Percentiles rank a stretch among this genome's conserved stretches.
Conservation (phyloP, 2,888 invertebrate species). For the Orthosia incerta region DNA sequence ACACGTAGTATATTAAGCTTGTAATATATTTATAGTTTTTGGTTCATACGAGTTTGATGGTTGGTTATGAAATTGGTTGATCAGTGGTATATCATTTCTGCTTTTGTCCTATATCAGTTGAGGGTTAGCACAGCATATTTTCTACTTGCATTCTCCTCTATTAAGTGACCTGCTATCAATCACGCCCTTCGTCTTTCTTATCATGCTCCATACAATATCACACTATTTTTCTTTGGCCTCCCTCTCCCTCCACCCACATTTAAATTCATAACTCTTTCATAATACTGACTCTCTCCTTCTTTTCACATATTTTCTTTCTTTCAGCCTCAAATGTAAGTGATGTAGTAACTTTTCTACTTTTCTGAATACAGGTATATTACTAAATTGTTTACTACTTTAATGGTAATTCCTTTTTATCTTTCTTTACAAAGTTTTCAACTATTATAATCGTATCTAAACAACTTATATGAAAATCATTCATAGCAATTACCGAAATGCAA, state of each 20-base stretch:
- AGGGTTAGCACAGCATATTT: no score
- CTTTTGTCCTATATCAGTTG: no score
- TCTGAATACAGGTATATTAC: neutral
- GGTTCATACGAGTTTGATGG: neutral
- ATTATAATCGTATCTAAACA: neutral
- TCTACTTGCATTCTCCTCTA: no score
- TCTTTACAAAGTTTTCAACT: neutral
- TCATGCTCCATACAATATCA: no score
- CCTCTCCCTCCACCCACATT: no score
- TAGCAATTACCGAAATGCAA: constrained; percentile 1
- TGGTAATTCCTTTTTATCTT: neutral
- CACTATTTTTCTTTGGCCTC: no score
- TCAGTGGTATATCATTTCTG: neutral
- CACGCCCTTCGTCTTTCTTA: no score
- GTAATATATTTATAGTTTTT: constrained; percentile 46
- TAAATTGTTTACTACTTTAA: neutral
- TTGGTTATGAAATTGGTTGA: constrained; percentile 2
- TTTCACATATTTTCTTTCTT: no score
- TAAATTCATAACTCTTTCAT: no score
- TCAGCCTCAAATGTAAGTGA: no score
- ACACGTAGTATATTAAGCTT: constrained; percentile 41
- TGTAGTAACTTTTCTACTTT: neutral
- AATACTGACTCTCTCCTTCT: no score
- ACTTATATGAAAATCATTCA: neutral
- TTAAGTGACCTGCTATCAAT: no score